Evolutionary conservation across 2,888 invertebrate genomes (phyloP), one percentile per base, ranked within the genome.

Genomic region (Urechis unicinctus): DNA sequence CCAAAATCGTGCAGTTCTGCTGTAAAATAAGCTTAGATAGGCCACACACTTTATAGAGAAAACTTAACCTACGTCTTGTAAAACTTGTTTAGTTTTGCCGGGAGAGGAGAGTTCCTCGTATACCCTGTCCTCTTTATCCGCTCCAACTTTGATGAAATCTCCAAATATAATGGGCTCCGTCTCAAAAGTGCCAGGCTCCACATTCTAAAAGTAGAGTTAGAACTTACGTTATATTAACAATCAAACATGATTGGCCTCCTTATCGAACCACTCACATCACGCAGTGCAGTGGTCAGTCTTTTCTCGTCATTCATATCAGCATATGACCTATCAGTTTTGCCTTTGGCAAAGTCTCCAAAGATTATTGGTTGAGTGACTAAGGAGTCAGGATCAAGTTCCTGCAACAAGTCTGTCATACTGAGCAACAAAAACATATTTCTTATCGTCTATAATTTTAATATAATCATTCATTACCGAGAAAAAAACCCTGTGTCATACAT

Each of bases 101-200:
- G 88, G 75, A 68, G 90, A 86, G n/a, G 80, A 81, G 60, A 92
- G 85, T 78, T 93, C 92, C 65, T 89, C 88, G 72, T 93, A 93
- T 49, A 88, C 80, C 59, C 89, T 82, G 64, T 88, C 86, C 63
- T 85, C 85, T 62, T 83, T 84, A 0, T 85, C 84, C 0, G 86
- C 84, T 0, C 88, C 86, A 43, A 88, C 85, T 61, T 85, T 82
- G 78, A 91, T 84, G 67, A 91, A 93, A 72, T 93, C 92, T 0
- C 91, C 92, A 74, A 88, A 92, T 1, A 93, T 79, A 1, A 90
- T 77, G 1, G 78, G 78, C 48, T 66, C 56, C 22, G 62, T 68
- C 9, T 65, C 64, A 61, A 78, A 78, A 2, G 66, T 62, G 3
- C 72, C 69, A n/a, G 77, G 66, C 6, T 72, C 67, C 6, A 75